Evolutionary conservation across 2,888 invertebrate genomes (phyloP).

Genomic region (Venusia cambrica): DNA sequence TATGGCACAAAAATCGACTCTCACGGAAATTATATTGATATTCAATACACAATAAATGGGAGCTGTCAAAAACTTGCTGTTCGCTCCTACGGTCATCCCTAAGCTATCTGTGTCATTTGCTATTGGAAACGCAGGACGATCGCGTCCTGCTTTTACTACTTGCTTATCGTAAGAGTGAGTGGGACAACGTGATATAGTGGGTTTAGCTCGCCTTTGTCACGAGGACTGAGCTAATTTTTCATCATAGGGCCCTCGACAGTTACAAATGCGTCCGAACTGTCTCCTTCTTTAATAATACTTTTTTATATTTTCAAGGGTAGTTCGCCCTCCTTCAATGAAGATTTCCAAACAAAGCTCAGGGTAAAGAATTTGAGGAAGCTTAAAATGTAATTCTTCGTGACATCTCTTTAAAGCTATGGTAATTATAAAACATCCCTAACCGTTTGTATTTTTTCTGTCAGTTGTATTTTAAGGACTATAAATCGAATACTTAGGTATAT

Average conservation of each 20-base stretch:
- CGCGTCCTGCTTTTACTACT: slow-evolving; percentile 47
- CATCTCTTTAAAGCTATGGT: slow-evolving; percentile 57
- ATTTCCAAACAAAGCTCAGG: slow-evolving; percentile 68
- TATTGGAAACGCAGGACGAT: slow-evolving; percentile 70
- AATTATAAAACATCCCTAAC: no score
- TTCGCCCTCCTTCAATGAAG: slow-evolving; percentile 71
- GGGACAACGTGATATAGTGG: slow-evolving; percentile 66
- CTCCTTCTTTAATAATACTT: slow-evolving; percentile 82
- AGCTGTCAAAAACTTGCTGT: slow-evolving; percentile 81
- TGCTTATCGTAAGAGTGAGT: slow-evolving; percentile 45
- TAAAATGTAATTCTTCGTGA: slow-evolving; percentile 69
- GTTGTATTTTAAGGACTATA: no score
- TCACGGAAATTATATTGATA: slow-evolving; percentile 81
- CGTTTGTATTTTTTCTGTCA: no score
- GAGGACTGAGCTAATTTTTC: slow-evolving; percentile 81
- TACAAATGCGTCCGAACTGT: slow-evolving; percentile 81
- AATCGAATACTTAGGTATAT: no score
- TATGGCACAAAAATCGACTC: slow-evolving; percentile 78
- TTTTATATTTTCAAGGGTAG: slow-evolving; percentile 78
- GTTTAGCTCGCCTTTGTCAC: slow-evolving; percentile 78
- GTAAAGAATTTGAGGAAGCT: slow-evolving; percentile 69
- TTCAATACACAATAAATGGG: slow-evolving; percentile 81
- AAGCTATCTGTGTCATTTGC: slow-evolving; percentile 80
- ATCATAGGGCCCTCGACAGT: slow-evolving; percentile 81
- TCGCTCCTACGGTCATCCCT: slow-evolving; percentile 81